Conservation (phyloP, 1,140 invertebrate genomes). For the Drosophila pallidifrons region DNA sequence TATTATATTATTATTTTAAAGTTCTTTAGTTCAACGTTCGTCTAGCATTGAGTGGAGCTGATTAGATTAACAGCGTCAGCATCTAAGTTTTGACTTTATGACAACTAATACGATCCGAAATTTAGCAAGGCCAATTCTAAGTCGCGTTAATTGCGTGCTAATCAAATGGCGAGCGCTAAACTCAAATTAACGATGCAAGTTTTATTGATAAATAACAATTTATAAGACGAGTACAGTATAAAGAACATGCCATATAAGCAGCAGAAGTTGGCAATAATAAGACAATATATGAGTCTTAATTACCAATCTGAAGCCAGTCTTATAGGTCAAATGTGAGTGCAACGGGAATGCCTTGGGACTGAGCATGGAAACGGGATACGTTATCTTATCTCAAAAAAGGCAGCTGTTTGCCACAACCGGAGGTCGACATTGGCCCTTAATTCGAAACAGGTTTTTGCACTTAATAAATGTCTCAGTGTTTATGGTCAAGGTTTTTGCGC, state of each 20-base stretch:
- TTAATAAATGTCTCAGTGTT: constrained; percentile 27
- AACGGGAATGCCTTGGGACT: constrained; percentile 3
- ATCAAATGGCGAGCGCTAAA: constrained; percentile 32
- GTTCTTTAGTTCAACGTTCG: constrained; percentile 34
- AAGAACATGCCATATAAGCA: constrained; percentile 19
- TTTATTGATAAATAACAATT: constrained; percentile 40
- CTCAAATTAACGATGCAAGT: constrained; percentile 38
- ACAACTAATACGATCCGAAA: constrained; percentile 17
- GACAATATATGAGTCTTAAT: constrained; percentile 17
- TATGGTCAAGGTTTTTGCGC: constrained; percentile 31
- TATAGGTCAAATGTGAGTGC: constrained; percentile 36
- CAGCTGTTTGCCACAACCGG: neutral
- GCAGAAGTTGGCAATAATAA: constrained; percentile 3
- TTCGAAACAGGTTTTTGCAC: constrained; percentile 39
- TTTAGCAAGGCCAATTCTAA: constrained; percentile 38
- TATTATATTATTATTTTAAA: constrained; percentile 15
- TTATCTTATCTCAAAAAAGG: constrained; percentile 11
- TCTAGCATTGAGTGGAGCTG: constrained; percentile 41
- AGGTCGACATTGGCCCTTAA: constrained; percentile 31
- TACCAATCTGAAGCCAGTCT: constrained; percentile 10
- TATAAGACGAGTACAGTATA: constrained; percentile 10
- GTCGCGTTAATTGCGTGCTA: constrained; percentile 45
- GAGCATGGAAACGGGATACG: constrained; percentile 11
- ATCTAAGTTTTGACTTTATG: neutral
- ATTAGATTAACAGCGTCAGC: constrained; percentile 22